phyloP scores from a whole-genome alignment of 2,888 invertebrate species.

The Eristalis pertinax region DNA sequence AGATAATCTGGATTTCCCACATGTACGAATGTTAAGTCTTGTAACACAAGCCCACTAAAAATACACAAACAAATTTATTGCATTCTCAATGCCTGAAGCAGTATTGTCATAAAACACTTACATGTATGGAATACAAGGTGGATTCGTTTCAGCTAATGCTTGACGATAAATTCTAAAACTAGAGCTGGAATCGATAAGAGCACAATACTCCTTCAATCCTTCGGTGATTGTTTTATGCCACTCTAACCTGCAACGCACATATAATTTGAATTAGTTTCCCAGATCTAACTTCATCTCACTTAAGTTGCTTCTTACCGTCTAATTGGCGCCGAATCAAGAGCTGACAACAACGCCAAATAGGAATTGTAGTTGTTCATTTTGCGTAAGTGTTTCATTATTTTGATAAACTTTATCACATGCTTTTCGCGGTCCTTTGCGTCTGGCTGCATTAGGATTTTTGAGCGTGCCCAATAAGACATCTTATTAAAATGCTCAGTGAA shows the following conservation, averaged over 20 bases:
- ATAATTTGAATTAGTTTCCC: background rate
- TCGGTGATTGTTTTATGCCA: slow-evolving; percentile 96
- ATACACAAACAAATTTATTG: slow-evolving; percentile 53
- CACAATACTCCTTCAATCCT: slow-evolving; percentile 95
- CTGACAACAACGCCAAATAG: slow-evolving; percentile 97
- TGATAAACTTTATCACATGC: slow-evolving; percentile 96
- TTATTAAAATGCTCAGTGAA: slow-evolving; percentile 99
- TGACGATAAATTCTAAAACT: slow-evolving; percentile 98
- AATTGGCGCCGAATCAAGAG: slow-evolving; percentile 97
- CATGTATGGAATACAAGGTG: slow-evolving; percentile 99
- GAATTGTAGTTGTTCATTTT: slow-evolving; percentile 99
- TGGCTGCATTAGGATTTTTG: slow-evolving; percentile 93
- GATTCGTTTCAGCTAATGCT: slow-evolving; percentile 95
- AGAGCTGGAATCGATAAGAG: slow-evolving; percentile 98
- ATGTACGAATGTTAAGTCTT: slow-evolving; percentile 99
- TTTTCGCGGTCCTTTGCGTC: slow-evolving; percentile 98
- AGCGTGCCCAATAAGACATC: slow-evolving; percentile 99
- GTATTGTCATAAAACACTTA: slow-evolving; percentile 83
- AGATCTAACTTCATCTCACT: background rate
- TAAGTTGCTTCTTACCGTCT: slow-evolving; percentile 76
- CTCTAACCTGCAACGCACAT: slow-evolving; percentile 87
- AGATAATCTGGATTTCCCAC: slow-evolving; percentile 97
- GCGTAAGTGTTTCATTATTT: slow-evolving; percentile 98
- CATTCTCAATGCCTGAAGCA: slow-evolving; percentile 42
- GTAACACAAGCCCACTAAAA: slow-evolving; percentile 95